Base-by-base conservation (phyloP, 2,797 vertebrate genomes). In the Vultur gryphus region DNA sequence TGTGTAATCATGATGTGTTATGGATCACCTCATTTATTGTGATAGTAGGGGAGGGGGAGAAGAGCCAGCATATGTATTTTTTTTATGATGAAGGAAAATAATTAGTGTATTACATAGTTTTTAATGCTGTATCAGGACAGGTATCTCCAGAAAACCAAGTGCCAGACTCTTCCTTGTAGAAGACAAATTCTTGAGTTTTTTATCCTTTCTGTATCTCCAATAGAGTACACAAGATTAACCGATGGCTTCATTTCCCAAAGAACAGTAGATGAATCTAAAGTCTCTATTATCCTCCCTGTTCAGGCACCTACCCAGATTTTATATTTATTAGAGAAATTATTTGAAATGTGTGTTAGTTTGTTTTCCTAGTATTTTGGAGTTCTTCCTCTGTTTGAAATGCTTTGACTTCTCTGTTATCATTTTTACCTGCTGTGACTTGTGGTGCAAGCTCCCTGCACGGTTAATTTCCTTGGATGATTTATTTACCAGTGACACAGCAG, bases 401-500 rank as follows among this genome's bases (percentile, higher is more conserved):
- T 93, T 78, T 93, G 83, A 85, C 71, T 89, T 57, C 78, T 46
- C 78, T 46, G 11, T 59, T 90, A 66, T 61, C 13, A 26, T 28
- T 83, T 87, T 77, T 89, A 81, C 72, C 67, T 75, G 71, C 81
- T 93, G 87, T 57, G 91, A 70, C 85, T 96, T 65, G 76, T 41
- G 89, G 87, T 90, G 87, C 65, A 43, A 51, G 33, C 54, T 95
- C 67, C 37, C 49, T 51, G 71, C 59, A 78, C 80, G 82, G 82
- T 92, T 85, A 59, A 91, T 92, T 96, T 93, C 73, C 21, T 72
- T 31, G 62, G 43, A 55, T 93, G 90, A 89, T 96, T 96, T 97
- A 96, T 96, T 97, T 95, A 96, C 83, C 76, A 84, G 59, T 87
- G 87, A 88, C 78, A 79, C 67, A 88, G 77, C 85, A 84, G 83